Conservation (phyloP, 2,797 vertebrate species). For the Apodemus agrarius region DNA sequence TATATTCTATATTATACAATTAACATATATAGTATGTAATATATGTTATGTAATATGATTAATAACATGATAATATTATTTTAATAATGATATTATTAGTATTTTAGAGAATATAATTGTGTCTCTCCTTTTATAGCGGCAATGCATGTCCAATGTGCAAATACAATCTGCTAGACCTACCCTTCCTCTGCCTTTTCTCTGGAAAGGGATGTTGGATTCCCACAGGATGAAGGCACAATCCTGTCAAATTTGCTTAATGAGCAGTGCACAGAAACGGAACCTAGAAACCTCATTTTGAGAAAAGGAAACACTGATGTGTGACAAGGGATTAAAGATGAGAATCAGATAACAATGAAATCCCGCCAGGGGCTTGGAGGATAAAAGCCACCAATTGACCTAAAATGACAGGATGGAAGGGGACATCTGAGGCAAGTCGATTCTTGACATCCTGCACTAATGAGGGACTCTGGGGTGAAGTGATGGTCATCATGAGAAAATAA, state of each 20-base stretch:
- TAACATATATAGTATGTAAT: neutral
- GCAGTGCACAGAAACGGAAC: neutral
- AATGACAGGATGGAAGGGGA: neutral
- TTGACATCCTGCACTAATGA: neutral
- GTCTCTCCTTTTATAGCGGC: neutral
- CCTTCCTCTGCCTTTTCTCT: neutral
- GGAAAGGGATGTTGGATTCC: rapidly evolving
- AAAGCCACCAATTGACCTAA: neutral
- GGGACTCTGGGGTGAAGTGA: neutral
- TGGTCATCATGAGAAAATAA: neutral
- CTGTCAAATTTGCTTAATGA: too few relatives aligned
- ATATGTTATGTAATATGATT: neutral
- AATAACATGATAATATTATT: too few relatives aligned
- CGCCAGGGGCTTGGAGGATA: neutral
- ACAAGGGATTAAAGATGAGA: neutral
- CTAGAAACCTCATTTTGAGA: neutral
- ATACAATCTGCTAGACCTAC: neutral
- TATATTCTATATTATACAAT: neutral
- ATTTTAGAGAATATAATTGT: too few relatives aligned
- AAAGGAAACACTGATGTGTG: neutral
- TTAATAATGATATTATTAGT: neutral
- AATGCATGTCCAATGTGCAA: neutral
- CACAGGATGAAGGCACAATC: rapidly evolving
- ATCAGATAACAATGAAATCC: neutral
- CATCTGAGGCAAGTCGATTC: neutral